Base-by-base conservation (phyloP, 2,888 invertebrate species). In the Agrenia bidenticulata region DNA sequence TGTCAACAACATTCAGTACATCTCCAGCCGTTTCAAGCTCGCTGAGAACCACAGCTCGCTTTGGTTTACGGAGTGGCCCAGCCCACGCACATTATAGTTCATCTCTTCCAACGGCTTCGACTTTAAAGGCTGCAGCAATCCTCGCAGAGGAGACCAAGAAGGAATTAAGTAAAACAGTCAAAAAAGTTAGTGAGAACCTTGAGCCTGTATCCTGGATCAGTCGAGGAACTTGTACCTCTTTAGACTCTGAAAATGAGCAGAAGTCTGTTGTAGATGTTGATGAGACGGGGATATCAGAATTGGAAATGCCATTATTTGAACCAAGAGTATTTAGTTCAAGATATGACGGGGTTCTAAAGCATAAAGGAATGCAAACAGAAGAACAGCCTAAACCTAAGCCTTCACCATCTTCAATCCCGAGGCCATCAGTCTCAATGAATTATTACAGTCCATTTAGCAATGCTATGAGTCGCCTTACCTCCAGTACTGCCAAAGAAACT, bases 361-460 rank as follows among this genome's bases (percentile, higher is more conserved):
- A 70, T 49, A 74, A 76, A 67, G 68, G 51, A 61, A 63, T 72
- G 37, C 74, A 74, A 63, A 74, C 73, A 15, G 76, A 76, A 42
- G 71, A 74, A 53, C 72, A 72, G 45, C 53, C 66, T 1, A 69
- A 66, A 41, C 60, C 53, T 24, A 66, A 64, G 27, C 65, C 62
- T 57, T 64, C 24, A 1, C 60, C 62, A 11, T 71, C 76, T 0
- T 67, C 73, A 1, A 76, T 74, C 17, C 75, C 75, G 2, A 19
- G 75, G 59, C 75, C 75, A 19, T 69, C 75, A 0, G 42, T 72
- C 1, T 57, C 67, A 13, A 55, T 65, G 57, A 65, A 65, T 24
- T 68, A 69, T 54, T 64, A 49, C 49, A 70, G 69, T 56, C 69
- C 72, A 21, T 71, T 69, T 49, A 68, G 66, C 13, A 56, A 69